Base-by-base conservation (phyloP, 2,113 vertebrate species). In the Tetrax tetrax region DNA sequence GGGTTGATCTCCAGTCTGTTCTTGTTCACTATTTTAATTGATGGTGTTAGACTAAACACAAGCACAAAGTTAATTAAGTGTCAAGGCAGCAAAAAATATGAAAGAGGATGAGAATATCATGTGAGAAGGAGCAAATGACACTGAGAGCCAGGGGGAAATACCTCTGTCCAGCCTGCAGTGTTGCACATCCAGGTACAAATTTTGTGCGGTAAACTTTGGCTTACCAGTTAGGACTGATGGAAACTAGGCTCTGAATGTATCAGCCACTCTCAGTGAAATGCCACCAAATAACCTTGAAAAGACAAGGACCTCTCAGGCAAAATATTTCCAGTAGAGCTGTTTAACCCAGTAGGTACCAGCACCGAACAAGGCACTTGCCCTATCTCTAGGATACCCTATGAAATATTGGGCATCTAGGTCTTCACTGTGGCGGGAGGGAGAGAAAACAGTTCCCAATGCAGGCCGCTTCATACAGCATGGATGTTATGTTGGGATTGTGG, bases 201-300 rank as follows among this genome's bases (percentile, higher is more conserved):
- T 37, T 7, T 17, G 8, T 48, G 16, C 45, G 45, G 14, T 35
- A 23, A 48, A 11, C 37, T 61, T 43, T 51, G 76, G 25, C 20
- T 78, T 65, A 21, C 25, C 0, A 2, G 27, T 56, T 23, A 16
- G 47, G 33, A 17, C 1, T 0, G 31, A 28, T 27, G 45, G 37
- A 88, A 83, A 38, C 12, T 28, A 25, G 66, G 24, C 21, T 45
- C 29, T 74, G 33, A 24, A 47, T 4, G 0, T 16, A 25, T 13
- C 5, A 45, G 45, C n/a, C 64, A 14, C 54, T 57, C 12, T 48
- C 38, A 27, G 38, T 11, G 24, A 83, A 70, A 70, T 54, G n/a
- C 19, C 57, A 37, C 38, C 63, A 38, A 64, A 59, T 23, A 43
- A 27, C 19, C 21, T 1, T 25, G 43, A 88, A 75, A 69, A 72